phyloP scores from a whole-genome alignment of 2,888 invertebrate genomes.

The Drosophila lacicola region DNA sequence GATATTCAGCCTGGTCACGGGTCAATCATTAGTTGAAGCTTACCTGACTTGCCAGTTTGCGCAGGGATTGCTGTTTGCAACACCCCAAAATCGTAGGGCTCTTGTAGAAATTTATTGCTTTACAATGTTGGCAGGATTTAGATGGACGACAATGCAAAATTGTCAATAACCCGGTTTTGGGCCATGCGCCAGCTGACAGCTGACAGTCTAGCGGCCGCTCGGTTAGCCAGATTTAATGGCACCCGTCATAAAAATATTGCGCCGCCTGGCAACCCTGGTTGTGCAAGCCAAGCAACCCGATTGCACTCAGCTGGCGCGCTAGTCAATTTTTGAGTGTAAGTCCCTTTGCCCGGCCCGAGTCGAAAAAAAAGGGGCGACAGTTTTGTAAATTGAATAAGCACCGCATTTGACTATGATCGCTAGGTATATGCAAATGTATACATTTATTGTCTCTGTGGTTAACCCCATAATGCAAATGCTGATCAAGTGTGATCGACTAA shows the following conservation, averaged over 20 bases:
- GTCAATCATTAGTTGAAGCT: slow-evolving; percentile 69
- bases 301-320: slow-evolving; percentile 31
- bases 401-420: slow-evolving; percentile 27
- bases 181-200: slow-evolving; percentile 65
- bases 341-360: slow-evolving; percentile 41
- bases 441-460: slow-evolving; percentile 29
- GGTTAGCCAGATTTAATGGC: slow-evolving; percentile 60
- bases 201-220: slow-evolving; percentile 19
- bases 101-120: slow-evolving; percentile 47
- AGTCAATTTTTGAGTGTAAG: slow-evolving; percentile 45
- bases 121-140: slow-evolving; percentile 68
- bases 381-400: slow-evolving; percentile 67
- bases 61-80: slow-evolving; percentile 22
- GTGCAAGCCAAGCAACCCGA: slow-evolving; percentile 54
- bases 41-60: slow-evolving; percentile 58
- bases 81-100: slow-evolving; percentile 35
- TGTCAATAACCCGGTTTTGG: slow-evolving; percentile 54
- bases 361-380: slow-evolving; percentile 41
- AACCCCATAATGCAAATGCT: slow-evolving; percentile 22
- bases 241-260: slow-evolving; percentile 57
- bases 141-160: slow-evolving; percentile 45
- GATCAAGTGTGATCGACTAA: slow-evolving; percentile 6
- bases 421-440: slow-evolving; percentile 8
- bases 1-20: slow-evolving; percentile 50
- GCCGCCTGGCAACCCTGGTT: slow-evolving; percentile 69